A percentile compares a stretch with the other conserved stretches of the same genome.
phyloP scores from a whole-genome alignment of 2,113 vertebrate species.

The Baryphthengus martii region DNA sequence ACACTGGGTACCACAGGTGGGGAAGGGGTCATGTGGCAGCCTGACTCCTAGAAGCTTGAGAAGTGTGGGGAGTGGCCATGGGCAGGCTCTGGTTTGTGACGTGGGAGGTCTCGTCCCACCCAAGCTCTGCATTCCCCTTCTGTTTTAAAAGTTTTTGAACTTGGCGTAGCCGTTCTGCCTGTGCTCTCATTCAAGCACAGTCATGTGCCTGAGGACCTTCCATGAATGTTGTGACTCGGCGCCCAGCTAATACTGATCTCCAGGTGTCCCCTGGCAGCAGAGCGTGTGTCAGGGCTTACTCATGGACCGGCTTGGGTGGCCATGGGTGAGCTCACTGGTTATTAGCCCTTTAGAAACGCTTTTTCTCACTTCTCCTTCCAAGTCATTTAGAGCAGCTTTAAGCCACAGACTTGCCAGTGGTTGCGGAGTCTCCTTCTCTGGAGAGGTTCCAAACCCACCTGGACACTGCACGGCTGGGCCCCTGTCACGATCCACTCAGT shows the following conservation, averaged over 20 bases:
- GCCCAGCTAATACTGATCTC: not conserved
- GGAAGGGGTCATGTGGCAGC: not conserved
- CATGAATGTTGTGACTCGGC: not conserved
- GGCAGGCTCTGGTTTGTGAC: not conserved
- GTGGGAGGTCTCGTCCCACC: not conserved
- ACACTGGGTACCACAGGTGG: not conserved
- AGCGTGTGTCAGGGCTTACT: not conserved
- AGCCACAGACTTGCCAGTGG: too few relatives aligned
- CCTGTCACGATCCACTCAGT: too few relatives aligned
- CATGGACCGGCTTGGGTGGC: rapidly evolving
- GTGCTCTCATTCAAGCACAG: not conserved
- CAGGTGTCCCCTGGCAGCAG: not conserved
- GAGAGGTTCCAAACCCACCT: too few relatives aligned
- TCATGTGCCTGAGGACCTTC: not conserved
- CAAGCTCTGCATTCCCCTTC: not conserved
- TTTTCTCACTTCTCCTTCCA: not conserved
- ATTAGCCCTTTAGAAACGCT: not conserved
- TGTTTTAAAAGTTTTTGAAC: not conserved
- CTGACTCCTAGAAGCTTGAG: not conserved
- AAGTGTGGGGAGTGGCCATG: rapidly evolving
- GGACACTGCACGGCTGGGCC: too few relatives aligned
- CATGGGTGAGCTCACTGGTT: not conserved
- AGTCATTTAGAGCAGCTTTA: not conserved
- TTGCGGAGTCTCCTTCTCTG: too few relatives aligned
- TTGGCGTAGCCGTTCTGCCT: not conserved